These are phyloP conservation scores for Zeuzera pyrina DNA, from an alignment of 2,888 invertebrate species.

Conservation along the genomic window DNA sequence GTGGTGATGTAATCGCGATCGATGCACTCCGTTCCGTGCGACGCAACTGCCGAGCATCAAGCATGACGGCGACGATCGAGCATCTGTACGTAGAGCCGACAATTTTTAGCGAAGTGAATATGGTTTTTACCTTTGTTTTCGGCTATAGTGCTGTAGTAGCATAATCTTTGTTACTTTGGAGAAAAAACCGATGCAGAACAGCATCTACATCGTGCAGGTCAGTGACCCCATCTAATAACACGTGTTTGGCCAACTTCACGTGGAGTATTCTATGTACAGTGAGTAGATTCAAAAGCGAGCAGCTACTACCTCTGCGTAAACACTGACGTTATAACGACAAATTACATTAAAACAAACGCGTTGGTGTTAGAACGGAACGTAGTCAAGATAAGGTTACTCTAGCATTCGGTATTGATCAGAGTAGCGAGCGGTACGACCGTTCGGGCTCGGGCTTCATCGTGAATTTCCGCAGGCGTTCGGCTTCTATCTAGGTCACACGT, in stretches of 20 bases:
- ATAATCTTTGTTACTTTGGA: too few species aligned
- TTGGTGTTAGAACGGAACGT: slow-evolving; percentile 21
- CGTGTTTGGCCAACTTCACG: slow-evolving; percentile 33
- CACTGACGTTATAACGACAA: too few species aligned
- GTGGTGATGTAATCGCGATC: slow-evolving; percentile 71
- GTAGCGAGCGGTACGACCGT: slow-evolving; percentile 25
- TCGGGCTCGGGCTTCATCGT: slow-evolving; percentile 48
- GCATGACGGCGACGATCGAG: too few species aligned
- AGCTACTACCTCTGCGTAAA: too few species aligned
- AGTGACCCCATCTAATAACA: slow-evolving; percentile 39
- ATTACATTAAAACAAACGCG: neutral
- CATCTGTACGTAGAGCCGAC: too few species aligned
- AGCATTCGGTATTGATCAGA: slow-evolving; percentile 45
- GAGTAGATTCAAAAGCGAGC: too few species aligned
- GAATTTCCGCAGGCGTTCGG: slow-evolving; percentile 47
- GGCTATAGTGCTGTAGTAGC: too few species aligned
- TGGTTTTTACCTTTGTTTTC: too few species aligned
- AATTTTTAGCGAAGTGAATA: too few species aligned
- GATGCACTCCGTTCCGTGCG: slow-evolving; percentile 52
- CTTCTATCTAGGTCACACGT: slow-evolving; percentile 69
- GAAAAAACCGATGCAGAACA: too few species aligned
- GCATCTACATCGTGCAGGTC: too few species aligned
- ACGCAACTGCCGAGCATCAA: slow-evolving; percentile 34
- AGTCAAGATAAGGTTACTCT: slow-evolving; percentile 23
- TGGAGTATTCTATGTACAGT: slow-evolving; percentile 29